phyloP scores from a whole-genome alignment of 1,140 invertebrate species.

The Hypothenemus hampei region DNA sequence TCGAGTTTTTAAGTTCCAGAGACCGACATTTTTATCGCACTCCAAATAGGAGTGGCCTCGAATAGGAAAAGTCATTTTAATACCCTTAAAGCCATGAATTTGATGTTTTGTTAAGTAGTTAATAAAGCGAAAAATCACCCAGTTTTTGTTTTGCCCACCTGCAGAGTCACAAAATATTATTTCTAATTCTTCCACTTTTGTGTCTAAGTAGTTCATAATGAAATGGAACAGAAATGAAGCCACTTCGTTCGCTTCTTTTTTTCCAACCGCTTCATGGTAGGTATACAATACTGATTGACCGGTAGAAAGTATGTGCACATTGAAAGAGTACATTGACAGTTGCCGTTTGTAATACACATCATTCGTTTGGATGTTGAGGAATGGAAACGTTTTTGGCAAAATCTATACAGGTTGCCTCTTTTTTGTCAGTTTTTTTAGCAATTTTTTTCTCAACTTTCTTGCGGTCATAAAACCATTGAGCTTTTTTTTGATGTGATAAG shows the following conservation, averaged over 20 bases:
- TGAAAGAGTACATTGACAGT: slow-evolving; percentile 18
- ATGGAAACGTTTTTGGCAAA: slow-evolving; percentile 14
- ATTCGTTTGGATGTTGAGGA: slow-evolving; percentile 22
- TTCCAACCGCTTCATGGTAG: slow-evolving; percentile 2
- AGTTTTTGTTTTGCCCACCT: slow-evolving; percentile 40
- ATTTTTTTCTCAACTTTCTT: slow-evolving; percentile 29
- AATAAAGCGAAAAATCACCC: slow-evolving; percentile 28
- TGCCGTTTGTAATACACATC: slow-evolving; percentile 25
- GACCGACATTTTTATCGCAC: slow-evolving; percentile 34
- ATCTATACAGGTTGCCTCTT: slow-evolving; percentile 16
- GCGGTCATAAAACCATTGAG: slow-evolving; percentile 28
- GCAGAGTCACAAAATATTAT: slow-evolving; percentile 35
- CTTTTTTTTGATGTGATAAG: slow-evolving; percentile 14
- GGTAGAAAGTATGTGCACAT: slow-evolving; percentile 10
- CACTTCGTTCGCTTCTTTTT: slow-evolving; percentile 17
- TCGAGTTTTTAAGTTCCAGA: slow-evolving; percentile 30
- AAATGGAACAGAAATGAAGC: slow-evolving; percentile 30
- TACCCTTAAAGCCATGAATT: slow-evolving; percentile 13
- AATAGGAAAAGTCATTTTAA: slow-evolving; percentile 27
- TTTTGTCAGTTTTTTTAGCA: slow-evolving; percentile 14
- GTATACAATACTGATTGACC: slow-evolving; percentile 1
- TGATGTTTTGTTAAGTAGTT: slow-evolving; percentile 4
- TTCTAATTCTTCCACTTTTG: slow-evolving; percentile 13
- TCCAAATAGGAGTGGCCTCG: slow-evolving; percentile 33
- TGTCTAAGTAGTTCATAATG: slow-evolving; percentile 26